Evolutionary conservation across 2,797 vertebrate genomes (phyloP), one percentile per base, ranked within the genome.

Genomic region (Crenuchus spilurus): DNA sequence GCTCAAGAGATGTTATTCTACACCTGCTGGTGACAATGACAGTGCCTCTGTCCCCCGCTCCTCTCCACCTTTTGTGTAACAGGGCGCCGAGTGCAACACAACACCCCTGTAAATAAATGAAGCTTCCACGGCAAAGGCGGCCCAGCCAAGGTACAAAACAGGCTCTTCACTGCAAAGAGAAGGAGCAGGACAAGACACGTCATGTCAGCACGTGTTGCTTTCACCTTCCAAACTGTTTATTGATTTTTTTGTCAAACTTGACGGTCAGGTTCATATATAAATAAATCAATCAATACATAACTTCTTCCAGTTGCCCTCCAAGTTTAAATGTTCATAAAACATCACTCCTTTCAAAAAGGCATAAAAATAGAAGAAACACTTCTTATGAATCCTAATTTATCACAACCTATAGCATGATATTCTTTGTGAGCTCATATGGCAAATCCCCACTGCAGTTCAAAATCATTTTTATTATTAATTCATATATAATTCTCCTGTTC

Each of bases 1-100:
- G 89, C 90, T 94, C 88, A 91, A 91, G 92, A 91, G 90, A 90
- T 85, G 92, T 92, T 92, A 94, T 91, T 90, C 90, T 90, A 93
- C 92, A 93, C 92, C 91, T 87, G 83, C 51, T 85, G 68, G 84
- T 87, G 90, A 92, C 92, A 92, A 92, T 90, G 92, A 93, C 92
- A 87, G 89, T 75, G 79, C 80, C 89, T 91, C 87, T 85, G 87
- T 86, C 87, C 83, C 81, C 83, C 86, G 86, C 83, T 89, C 87
- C 77, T 88, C 85, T 83, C 76, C 76, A 75, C 72, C 76, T 88
- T 88, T 85, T 90, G 84, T 91, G 84, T 83, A 69, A 75, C 33
- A 76, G 84, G 69, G 86, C 85, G 62, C 83, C 72, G 37, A 51
- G 74, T 69, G 89, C 87, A 91, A 93, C 86, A 87, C 86, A 91